Evolutionary conservation across 2,113 vertebrate genomes (phyloP).

Genomic region (Poeciliopsis occidentalis): DNA sequence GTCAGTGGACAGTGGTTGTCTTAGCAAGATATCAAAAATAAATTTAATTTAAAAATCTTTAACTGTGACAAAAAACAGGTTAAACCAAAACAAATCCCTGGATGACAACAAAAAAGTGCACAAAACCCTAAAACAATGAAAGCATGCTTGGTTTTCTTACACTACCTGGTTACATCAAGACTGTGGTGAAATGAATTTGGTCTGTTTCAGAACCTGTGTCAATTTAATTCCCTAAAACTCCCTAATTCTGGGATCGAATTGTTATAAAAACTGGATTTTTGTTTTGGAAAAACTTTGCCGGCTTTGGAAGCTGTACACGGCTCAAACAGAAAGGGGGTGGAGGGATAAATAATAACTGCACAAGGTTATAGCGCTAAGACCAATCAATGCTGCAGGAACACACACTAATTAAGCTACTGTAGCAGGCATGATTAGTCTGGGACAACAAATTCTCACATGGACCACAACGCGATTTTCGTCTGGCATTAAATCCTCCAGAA

Average conservation of each 20-base stretch:
- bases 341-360: conserved; percentile 5
- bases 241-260: no score
- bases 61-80: not conserved
- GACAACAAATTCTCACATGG: conserved; percentile 69
- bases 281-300: not conserved
- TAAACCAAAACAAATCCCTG: not conserved
- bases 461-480: conserved; percentile 61
- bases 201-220: no score
- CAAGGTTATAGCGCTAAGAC: conserved; percentile 44
- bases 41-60: no score
- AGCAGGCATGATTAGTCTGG: conserved; percentile 68
- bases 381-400: conserved; percentile 56
- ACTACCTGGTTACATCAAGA: no score
- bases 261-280: not conserved
- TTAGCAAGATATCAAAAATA: not conserved
- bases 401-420: conserved; percentile 67
- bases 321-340: not conserved
- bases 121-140: not conserved
- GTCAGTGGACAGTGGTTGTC: no score
- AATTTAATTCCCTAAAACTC: no score
- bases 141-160: no score
- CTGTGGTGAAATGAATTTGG: no score
- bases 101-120: not conserved
- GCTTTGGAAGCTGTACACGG: not conserved
- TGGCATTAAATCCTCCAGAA: conserved; percentile 70